Evolutionary conservation across 2,113 vertebrate species (phyloP).

Genomic region (Procapra przewalskii): DNA sequence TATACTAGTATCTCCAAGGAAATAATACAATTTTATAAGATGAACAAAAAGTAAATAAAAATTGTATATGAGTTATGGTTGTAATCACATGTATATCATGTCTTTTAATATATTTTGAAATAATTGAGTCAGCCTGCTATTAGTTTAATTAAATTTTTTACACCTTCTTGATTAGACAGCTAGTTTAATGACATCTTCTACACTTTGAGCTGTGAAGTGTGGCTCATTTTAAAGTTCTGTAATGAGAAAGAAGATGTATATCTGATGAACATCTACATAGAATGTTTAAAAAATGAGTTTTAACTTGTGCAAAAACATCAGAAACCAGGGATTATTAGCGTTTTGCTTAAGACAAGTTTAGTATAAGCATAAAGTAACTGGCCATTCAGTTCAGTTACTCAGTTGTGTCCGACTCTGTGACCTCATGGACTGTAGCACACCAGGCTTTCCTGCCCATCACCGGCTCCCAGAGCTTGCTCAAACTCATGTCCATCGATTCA

Average conservation of each 20-base stretch:
- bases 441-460: not conserved
- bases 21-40: not conserved
- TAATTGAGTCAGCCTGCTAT: conserved; percentile 82
- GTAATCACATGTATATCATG: conserved; percentile 46
- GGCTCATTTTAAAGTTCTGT: conserved; percentile 75
- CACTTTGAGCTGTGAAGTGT: conserved; percentile 79
- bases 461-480: not conserved
- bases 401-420: not conserved
- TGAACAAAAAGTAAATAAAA: conserved; percentile 42
- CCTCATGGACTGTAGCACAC: not conserved
- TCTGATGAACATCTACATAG: conserved; percentile 76
- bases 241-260: conserved; percentile 84
- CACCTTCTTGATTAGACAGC: conserved; percentile 89
- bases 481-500: not conserved
- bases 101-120: conserved; percentile 81
- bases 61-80: conserved; percentile 48
- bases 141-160: conserved; percentile 89
- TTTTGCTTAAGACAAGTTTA: conserved; percentile 62
- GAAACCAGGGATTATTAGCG: conserved; percentile 42
- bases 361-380: conserved; percentile 23
- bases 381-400: not conserved
- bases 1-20: not conserved
- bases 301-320: conserved; percentile 72
- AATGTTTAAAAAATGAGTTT: conserved; percentile 79
- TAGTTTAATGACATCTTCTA: conserved; percentile 86